A percentile compares a stretch with the other conserved stretches of the same genome.
Evolutionary conservation across 2,113 vertebrate genomes (phyloP).

Genomic region (Trogon surrucura): DNA sequence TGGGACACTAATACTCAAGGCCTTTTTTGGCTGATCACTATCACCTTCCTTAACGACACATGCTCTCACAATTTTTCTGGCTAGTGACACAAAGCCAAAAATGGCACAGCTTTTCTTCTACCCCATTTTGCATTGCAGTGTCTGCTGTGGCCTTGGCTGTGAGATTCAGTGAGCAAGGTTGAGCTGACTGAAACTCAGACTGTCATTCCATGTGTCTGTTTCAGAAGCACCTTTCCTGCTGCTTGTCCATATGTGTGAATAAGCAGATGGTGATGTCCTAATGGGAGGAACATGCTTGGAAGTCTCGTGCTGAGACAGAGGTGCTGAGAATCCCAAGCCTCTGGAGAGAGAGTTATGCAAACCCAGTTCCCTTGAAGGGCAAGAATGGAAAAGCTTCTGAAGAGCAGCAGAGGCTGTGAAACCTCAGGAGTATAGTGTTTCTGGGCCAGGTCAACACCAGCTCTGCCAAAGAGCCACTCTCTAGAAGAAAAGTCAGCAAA

Average conservation of each 20-base stretch:
- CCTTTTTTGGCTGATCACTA: neutral
- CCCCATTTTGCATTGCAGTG: rapidly evolving
- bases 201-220: neutral
- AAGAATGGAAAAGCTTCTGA: neutral
- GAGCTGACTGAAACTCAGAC: neutral
- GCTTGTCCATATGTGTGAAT: neutral
- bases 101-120: neutral
- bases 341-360: neutral
- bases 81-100: neutral
- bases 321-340: neutral
- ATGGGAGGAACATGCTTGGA: neutral
- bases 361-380: neutral
- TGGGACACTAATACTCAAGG: neutral
- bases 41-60: neutral
- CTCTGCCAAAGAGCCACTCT: neutral
- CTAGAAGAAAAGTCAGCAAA: neutral
- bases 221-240: neutral
- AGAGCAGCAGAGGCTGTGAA: neutral
- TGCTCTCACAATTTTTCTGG: neutral
- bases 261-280: neutral
- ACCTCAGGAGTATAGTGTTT: neutral
- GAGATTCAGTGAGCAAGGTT: neutral
- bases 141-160: neutral
- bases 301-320: neutral
- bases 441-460: neutral